Evolutionary conservation across 2,888 invertebrate genomes (phyloP), one percentile per base, ranked within the genome.

Genomic region (Cheilosia impressa): DNA sequence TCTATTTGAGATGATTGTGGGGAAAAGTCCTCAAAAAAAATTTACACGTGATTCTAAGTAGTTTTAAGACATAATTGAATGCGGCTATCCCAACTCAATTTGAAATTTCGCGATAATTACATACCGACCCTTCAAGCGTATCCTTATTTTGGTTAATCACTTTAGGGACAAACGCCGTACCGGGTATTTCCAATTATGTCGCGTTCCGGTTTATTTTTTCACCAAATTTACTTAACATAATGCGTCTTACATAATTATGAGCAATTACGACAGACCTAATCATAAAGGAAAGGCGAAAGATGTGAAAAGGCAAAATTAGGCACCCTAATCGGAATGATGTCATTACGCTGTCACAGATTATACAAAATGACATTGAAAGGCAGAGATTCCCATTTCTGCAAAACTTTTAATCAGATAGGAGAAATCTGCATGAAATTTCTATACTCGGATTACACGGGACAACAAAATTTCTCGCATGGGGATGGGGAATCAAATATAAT

Each of bases 381-480:
- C 47, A 63, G 47, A 47, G 1, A 34, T 15, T 34, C 34, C 47
- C 19, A 31, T 19, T 47, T 62, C 31, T 34, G 31, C 15, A 31
- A 47, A 63, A 63, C 34, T 34, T 63, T 63, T 63, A 47, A 63
- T 63, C 47, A 47, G 47, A 50, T 50, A 15, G 34, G 31, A 47
- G 47, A 34, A 63, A 63, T 34, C 63, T 63, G 47, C 47, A 47
- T 15, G 13, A 45, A 62, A 62, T 17, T 62, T 45, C 7, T 17
- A 27, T n/a, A 10, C 38, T 38, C 3, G 13, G 38, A 13, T 38
- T 38, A 13, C 4, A 4, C 13, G 38, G 13, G 38, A 13, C 3
- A 13, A 38, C 38, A 38, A 38, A 13, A 2, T 13, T 13, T 13
- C 13, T 38, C 1, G 0, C n/a, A n/a, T 38, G 38, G 38, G 38